These are phyloP conservation scores for Pollenia griseotomentosa DNA, from an alignment of 2,888 invertebrate species.

Conservation along the genomic window DNA sequence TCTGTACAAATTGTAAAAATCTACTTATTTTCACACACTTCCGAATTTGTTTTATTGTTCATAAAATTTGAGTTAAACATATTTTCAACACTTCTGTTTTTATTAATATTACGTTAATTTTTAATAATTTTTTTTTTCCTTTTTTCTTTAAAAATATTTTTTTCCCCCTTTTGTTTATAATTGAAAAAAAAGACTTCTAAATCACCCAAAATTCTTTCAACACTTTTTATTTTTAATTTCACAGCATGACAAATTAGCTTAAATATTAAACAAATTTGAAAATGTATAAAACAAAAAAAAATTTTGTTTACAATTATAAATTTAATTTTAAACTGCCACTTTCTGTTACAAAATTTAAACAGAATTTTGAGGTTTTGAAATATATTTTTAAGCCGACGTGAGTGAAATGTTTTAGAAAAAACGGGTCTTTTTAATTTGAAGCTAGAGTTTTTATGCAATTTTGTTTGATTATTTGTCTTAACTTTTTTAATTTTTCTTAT, in stretches of 20 bases:
- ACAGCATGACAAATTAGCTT: not conserved
- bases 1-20: too few species aligned
- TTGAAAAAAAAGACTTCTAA: not conserved
- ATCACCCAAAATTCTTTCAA: not conserved
- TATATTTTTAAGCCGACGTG: too few species aligned
- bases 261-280: not conserved
- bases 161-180: not conserved
- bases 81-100: too few species aligned
- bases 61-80: too few species aligned
- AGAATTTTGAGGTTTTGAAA: too few species aligned
- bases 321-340: constrained; percentile 8
- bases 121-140: too few species aligned
- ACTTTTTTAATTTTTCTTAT: not conserved
- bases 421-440: not conserved
- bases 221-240: constrained; percentile 14
- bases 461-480: not conserved
- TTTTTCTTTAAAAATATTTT: not conserved
- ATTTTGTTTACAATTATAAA: too few species aligned
- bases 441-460: not conserved
- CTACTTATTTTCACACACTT: too few species aligned
- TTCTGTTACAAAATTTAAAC: too few species aligned
- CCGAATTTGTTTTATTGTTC: too few species aligned
- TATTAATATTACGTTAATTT: too few species aligned
- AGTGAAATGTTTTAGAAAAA: not conserved
- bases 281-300: not conserved